Conservation (phyloP, 2,888 invertebrate species). For the Catocala nupta region DNA sequence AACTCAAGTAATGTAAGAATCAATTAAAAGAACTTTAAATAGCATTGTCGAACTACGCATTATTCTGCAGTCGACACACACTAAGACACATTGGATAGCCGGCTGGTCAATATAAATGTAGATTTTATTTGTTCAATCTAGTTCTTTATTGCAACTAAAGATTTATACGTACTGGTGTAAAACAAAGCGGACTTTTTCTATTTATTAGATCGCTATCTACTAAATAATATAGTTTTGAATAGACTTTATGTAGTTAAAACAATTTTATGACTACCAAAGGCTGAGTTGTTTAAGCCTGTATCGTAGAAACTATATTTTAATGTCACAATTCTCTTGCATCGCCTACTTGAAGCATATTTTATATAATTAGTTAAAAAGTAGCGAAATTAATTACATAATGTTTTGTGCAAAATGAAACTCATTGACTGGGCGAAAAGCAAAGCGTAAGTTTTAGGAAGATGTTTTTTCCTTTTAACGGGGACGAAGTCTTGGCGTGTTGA, state of each 20-base stretch:
- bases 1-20: not conserved
- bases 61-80: constrained; percentile 24
- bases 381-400: constrained; percentile 31
- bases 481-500: constrained; percentile 65
- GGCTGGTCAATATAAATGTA: constrained; percentile 23
- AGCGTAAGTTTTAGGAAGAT: constrained; percentile 57
- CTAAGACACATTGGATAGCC: constrained; percentile 19
- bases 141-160: constrained; percentile 15
- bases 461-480: constrained; percentile 54
- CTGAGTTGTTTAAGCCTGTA: no score
- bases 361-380: not conserved
- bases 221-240: constrained; percentile 2
- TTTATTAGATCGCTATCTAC: constrained; percentile 17
- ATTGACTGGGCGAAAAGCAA: constrained; percentile 55
- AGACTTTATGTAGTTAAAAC: constrained; percentile 2
- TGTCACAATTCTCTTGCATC: no score
- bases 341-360: not conserved
- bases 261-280: not conserved
- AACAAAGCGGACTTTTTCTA: constrained; percentile 10
- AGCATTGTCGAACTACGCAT: constrained; percentile 10
- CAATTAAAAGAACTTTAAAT: constrained; percentile 4
- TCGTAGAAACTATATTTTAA: no score
- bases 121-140: constrained; percentile 22
- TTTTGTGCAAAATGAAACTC: constrained; percentile 48
- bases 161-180: constrained; percentile 11